phyloP scores from a whole-genome alignment of 2,888 invertebrate genomes.

The Eilema sororculum region DNA sequence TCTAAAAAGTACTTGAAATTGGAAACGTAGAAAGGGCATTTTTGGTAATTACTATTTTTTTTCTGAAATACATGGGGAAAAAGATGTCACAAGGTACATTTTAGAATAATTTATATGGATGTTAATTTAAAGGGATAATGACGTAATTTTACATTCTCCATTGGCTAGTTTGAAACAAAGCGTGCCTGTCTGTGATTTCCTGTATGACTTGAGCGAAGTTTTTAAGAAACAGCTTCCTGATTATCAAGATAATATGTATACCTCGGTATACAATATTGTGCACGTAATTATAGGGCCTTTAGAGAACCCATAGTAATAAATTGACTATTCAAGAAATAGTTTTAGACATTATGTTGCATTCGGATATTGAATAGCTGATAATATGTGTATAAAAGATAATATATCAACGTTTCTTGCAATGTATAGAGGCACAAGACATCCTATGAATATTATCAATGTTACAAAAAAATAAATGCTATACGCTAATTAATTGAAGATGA shows the following conservation, averaged over 20 bases:
- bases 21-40: too few species aligned
- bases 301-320: slow-evolving; percentile 36
- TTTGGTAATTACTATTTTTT: too few species aligned
- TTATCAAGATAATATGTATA: slow-evolving; percentile 35
- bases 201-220: slow-evolving; percentile 39
- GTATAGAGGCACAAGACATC: too few species aligned
- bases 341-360: slow-evolving; percentile 1
- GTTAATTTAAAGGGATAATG: too few species aligned
- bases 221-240: slow-evolving; percentile 41
- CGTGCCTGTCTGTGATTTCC: slow-evolving; percentile 38
- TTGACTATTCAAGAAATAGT: slow-evolving; percentile 30
- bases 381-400: neutral
- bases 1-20: too few species aligned
- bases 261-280: slow-evolving; percentile 16
- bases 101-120: neutral
- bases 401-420: too few species aligned
- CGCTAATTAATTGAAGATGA: neutral
- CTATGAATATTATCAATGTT: neutral
- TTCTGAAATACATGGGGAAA: too few species aligned
- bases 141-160: too few species aligned
- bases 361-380: neutral
- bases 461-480: neutral
- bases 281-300: slow-evolving; percentile 46
- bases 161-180: slow-evolving; percentile 31
- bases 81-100: too few species aligned